Conservation (phyloP, 2,888 invertebrate species). For the Acanthoscelides obtectus region DNA sequence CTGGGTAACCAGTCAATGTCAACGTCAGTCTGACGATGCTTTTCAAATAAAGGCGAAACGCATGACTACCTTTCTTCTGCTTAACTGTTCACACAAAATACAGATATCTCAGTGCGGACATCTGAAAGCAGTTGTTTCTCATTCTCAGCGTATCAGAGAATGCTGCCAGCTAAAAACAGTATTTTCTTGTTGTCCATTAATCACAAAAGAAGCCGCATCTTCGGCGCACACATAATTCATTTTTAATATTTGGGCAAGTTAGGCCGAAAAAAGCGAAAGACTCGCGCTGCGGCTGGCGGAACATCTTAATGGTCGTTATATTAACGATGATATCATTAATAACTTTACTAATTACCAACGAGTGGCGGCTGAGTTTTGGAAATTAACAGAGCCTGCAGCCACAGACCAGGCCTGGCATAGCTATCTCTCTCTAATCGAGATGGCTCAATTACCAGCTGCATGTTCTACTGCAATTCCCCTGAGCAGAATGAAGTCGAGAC, state of each 20-base stretch:
- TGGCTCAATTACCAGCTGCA: not conserved
- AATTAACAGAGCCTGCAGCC: not conserved
- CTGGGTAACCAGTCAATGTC: no score
- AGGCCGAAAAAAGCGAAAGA: not conserved
- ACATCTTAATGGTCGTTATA: not conserved
- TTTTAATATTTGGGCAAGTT: not conserved
- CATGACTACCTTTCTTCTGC: no score
- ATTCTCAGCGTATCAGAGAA: no score
- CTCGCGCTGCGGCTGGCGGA: not conserved
- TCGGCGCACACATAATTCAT: not conserved
- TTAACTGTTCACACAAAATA: no score
- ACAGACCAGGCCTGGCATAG: not conserved
- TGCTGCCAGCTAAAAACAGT: not conserved
- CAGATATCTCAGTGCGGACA: no score
- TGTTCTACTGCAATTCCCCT: not conserved
- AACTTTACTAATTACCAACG: not conserved
- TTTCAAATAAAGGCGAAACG: no score
- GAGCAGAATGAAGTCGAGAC: not conserved
- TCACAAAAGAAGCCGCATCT: not conserved
- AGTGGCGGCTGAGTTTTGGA: not conserved
- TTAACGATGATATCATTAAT: not conserved
- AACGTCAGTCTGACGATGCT: no score
- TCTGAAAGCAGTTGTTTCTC: no score
- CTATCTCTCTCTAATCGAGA: not conserved
- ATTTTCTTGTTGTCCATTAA: not conserved